phyloP scores from a whole-genome alignment of 2,113 vertebrate genomes.

The Todiramphus chloris region DNA sequence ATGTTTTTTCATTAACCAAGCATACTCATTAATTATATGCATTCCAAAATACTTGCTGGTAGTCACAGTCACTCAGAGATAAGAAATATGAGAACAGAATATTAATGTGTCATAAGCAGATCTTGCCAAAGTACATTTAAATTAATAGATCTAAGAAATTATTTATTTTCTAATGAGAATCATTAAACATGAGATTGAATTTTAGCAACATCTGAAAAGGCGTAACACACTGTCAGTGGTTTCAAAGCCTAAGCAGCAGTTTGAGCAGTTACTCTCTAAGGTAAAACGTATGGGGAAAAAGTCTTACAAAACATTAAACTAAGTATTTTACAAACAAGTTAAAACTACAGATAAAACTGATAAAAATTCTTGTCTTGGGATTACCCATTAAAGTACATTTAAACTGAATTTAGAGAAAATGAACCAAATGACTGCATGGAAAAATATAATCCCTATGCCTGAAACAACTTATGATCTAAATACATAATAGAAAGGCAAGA shows the following conservation, averaged over 20 bases:
- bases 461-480: not conserved
- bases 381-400: not conserved
- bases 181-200: not conserved
- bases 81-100: not conserved
- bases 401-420: not conserved
- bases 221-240: not conserved
- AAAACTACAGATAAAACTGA: not conserved
- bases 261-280: not conserved
- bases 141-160: not conserved
- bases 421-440: not conserved
- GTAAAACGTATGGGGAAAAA: not conserved
- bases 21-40: not conserved
- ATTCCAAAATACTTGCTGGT: not conserved
- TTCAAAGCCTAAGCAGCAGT: not conserved
- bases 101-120: not conserved
- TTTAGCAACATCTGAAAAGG: constrained; percentile 16
- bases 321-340: not conserved
- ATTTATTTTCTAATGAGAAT: constrained; percentile 19
- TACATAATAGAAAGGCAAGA: not conserved
- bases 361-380: not conserved
- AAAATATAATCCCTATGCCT: not conserved
- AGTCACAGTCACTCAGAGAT: constrained; percentile 1
- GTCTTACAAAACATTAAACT: not conserved
- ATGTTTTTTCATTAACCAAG: not conserved
- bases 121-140: constrained; percentile 24